phyloP scores from a whole-genome alignment of 2,113 vertebrate genomes.

The Campylomormyrus numenius region DNA sequence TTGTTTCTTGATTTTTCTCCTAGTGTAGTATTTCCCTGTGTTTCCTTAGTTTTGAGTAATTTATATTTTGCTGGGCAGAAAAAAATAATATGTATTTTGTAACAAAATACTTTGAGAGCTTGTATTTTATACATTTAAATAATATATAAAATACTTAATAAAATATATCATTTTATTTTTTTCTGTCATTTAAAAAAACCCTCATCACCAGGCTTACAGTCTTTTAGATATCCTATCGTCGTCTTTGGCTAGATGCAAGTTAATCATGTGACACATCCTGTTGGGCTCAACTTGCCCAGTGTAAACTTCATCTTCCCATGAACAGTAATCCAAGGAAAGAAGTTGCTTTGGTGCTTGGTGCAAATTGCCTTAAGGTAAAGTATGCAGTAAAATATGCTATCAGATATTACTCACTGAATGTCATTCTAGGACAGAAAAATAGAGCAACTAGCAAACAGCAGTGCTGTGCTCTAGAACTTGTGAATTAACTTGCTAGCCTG shows the following conservation, averaged over 20 bases:
- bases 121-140: not conserved
- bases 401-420: not conserved
- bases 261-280: not conserved
- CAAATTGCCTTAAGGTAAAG: not conserved
- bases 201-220: not conserved
- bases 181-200: not conserved
- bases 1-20: no score
- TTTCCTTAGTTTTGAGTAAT: not conserved
- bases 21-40: no score
- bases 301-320: not conserved
- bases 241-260: not conserved
- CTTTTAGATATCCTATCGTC: not conserved
- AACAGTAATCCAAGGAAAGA: not conserved
- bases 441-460: not conserved
- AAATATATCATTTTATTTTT: not conserved
- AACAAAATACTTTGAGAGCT: not conserved
- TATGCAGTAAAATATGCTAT: not conserved
- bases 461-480: not conserved
- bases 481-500: not conserved
- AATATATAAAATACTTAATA: not conserved
- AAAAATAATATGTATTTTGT: not conserved
- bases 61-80: not conserved
- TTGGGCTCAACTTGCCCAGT: not conserved
- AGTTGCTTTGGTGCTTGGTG: not conserved
- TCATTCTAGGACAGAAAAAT: not conserved